Base-by-base conservation (phyloP, 2,797 vertebrate genomes). In the Nothura maculosa region DNA sequence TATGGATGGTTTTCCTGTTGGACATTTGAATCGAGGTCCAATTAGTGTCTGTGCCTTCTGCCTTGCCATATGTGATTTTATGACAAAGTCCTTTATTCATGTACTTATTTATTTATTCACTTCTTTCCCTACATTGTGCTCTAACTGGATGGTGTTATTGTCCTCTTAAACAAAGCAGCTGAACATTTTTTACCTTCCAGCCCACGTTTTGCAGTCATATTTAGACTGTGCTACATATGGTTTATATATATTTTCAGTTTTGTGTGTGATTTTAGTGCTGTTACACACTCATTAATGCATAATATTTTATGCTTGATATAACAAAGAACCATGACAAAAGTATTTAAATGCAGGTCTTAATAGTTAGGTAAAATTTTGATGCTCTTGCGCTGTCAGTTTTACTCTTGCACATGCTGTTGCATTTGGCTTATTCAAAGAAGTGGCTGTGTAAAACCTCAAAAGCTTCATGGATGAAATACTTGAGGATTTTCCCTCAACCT, bases 1-100 rank as follows among this genome's bases (percentile, higher is more conserved):
- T 61, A 57, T 86, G 57, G 77, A 67, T 45, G n/a, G 6, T n/a
- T 32, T 83, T 94, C 42, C 16, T 32, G 12, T 22, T 43, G 30
- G 63, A 45, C 20, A n/a, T 81, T 16, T 76, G 73, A 94, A 81
- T 84, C 70, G 67, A 81, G 63, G 50, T 92, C 70, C 61, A 85
- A 2, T 69, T 90, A 83, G 77, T 87, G 58, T 62, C 69, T 75
- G 52, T 84, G 47, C 69, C 61, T 74, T 88, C 22, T 25, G 24
- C 48, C 25, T 25, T 50, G 48, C 74, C 22, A 9, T 58, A 57
- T 34, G 11, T 76, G 55, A 57, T 70, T 89, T 86, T 62, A 69
- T 60, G 22, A 78, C 34, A 81, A 87, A 80, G 7, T 72, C 4
- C 28, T 14, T 57, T 43, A 12, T 91, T 78, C 69, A 18, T 21